Conservation (phyloP, 2,113 vertebrate genomes). For the Lates calcarifer region DNA sequence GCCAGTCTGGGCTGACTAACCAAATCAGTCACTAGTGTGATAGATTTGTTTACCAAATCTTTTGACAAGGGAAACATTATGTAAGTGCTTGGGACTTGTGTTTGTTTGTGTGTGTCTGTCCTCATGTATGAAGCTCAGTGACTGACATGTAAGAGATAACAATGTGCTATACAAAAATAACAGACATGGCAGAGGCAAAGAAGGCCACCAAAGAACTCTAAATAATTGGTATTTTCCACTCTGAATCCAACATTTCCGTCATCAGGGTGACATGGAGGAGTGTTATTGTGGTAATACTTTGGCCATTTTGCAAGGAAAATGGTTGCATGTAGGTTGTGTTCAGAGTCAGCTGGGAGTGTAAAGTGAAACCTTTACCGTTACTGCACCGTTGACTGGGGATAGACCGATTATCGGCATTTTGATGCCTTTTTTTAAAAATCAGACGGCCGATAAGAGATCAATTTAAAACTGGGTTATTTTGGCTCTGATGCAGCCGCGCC, state of each 20-base stretch:
- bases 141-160: conserved; percentile 6
- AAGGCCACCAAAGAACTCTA: not conserved
- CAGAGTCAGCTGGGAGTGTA: not conserved
- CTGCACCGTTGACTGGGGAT: too few species aligned
- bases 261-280: not conserved
- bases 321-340: not conserved
- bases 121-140: conserved; percentile 8
- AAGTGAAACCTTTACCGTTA: not conserved
- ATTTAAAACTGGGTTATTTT: too few species aligned
- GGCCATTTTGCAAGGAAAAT: not conserved
- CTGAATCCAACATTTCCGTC: not conserved
- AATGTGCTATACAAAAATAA: not conserved
- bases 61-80: conserved; percentile 73
- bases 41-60: conserved; percentile 75
- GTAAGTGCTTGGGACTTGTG: conserved; percentile 52
- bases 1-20: conserved; percentile 69
- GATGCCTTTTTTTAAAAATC: too few species aligned
- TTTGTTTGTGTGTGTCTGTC: conserved; percentile 48
- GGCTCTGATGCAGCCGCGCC: too few species aligned
- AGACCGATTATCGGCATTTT: too few species aligned
- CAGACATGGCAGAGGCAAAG: not conserved
- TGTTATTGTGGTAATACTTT: too few species aligned
- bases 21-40: conserved; percentile 68
- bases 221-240: too few species aligned
- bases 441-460: too few species aligned